Percentiles rank a stretch among this genome's conserved stretches.
phyloP scores from a whole-genome alignment of 2,113 vertebrate genomes.

The Typhlomys cinereus region DNA sequence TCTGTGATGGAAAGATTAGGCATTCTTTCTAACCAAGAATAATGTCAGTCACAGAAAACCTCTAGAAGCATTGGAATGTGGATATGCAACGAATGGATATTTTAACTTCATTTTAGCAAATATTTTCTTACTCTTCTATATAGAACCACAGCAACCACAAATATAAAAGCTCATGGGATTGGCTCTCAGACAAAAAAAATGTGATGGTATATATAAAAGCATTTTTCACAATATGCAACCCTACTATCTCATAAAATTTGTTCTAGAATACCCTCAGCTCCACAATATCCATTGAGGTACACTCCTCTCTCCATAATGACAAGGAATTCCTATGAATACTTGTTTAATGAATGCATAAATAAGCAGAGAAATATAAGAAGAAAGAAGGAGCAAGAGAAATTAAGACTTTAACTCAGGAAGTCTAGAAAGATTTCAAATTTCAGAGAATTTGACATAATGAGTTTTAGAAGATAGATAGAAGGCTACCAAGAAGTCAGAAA shows the following conservation, averaged over 20 bases:
- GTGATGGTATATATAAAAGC: background rate
- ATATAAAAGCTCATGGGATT: conserved; percentile 20
- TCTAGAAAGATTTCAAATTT: background rate
- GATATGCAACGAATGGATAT: conserved; percentile 5
- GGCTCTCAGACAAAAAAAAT: background rate
- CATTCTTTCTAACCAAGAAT: conserved; percentile 6
- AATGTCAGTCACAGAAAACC: background rate
- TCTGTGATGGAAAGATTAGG: background rate
- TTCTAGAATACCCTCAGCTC: background rate
- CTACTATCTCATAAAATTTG: background rate
- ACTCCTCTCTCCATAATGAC: background rate
- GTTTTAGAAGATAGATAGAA: conserved; percentile 47
- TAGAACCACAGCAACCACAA: conserved; percentile 27
- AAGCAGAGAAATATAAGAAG: background rate
- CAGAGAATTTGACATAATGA: background rate
- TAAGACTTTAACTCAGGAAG: background rate
- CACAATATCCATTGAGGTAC: background rate
- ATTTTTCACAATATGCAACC: background rate
- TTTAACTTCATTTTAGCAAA: conserved; percentile 46
- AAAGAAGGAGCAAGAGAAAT: background rate
- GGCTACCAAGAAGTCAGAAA: conserved; percentile 43
- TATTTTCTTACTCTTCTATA: background rate
- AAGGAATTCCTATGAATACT: conserved; percentile 24
- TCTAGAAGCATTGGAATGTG: background rate
- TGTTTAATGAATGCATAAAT: conserved; percentile 53